Evolutionary conservation across 2,113 vertebrate genomes (phyloP).

Genomic region (Dascyllus trimaculatus): DNA sequence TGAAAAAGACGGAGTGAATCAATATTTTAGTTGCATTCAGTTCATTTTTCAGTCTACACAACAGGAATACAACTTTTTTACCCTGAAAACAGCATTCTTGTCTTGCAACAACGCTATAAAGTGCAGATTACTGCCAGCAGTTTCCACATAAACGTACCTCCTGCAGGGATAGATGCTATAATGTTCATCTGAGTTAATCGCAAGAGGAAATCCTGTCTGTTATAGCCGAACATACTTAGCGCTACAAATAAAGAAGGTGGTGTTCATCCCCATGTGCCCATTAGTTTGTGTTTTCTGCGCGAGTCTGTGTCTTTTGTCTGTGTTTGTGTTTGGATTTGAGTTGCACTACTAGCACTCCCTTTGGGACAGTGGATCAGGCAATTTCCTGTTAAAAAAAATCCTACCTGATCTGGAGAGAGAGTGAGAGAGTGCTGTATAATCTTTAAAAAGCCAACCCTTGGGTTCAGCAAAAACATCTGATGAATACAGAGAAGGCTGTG

Average conservation of each 20-base stretch:
- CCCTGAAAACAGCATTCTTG: too few relatives aligned
- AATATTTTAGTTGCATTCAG: too few relatives aligned
- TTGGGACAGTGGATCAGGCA: slow-evolving; percentile 78
- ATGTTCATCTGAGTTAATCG: neutral
- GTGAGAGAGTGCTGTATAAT: slow-evolving; percentile 72
- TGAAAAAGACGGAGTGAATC: too few relatives aligned
- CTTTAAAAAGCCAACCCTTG: slow-evolving; percentile 76
- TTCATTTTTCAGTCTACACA: too few relatives aligned
- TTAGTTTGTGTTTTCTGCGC: slow-evolving; percentile 39
- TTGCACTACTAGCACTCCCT: slow-evolving; percentile 75
- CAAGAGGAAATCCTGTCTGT: slow-evolving; percentile 8
- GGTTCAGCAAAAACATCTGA: slow-evolving; percentile 73
- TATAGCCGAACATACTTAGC: slow-evolving; percentile 1
- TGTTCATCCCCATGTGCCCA: slow-evolving; percentile 19
- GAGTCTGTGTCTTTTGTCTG: slow-evolving; percentile 53
- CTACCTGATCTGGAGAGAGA: slow-evolving; percentile 66
- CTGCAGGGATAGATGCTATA: neutral
- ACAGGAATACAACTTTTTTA: too few relatives aligned
- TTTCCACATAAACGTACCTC: neutral
- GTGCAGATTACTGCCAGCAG: neutral
- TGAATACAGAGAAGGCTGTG: slow-evolving; percentile 76
- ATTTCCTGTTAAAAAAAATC: slow-evolving; percentile 74
- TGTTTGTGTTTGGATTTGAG: slow-evolving; percentile 66
- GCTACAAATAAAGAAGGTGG: slow-evolving; percentile 24
- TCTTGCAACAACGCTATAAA: neutral